phyloP scores from a whole-genome alignment of 1,140 invertebrate species.

The Brachionus paranguensis region DNA sequence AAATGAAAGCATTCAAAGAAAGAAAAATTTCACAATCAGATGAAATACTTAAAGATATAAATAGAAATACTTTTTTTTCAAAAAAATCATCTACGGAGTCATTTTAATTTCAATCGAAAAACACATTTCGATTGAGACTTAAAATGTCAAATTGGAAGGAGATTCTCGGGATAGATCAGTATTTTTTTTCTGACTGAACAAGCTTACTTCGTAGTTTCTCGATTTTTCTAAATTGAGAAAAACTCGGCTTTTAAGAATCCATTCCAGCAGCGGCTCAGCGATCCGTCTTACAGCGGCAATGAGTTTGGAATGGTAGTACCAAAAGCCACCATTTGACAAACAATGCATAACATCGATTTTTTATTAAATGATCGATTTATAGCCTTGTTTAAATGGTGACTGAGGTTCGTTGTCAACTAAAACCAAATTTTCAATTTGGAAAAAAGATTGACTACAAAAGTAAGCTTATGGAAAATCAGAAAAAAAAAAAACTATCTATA shows the following conservation, averaged over 20 bases:
- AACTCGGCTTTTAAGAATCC: not conserved
- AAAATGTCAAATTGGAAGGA: not conserved
- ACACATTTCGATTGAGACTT: not conserved
- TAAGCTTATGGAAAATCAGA: not conserved
- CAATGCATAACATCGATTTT: not conserved
- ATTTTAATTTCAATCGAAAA: not conserved
- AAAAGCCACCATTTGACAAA: not conserved
- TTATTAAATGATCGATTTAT: not conserved
- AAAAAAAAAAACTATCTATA: not conserved
- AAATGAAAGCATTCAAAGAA: too few relatives aligned
- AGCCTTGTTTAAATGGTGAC: not conserved
- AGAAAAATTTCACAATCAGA: too few relatives aligned
- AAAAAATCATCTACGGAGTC: not conserved
- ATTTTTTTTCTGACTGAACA: not conserved
- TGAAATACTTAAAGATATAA: not conserved
- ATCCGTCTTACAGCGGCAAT: not conserved
- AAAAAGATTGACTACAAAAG: not conserved
- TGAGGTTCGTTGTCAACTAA: not conserved
- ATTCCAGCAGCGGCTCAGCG: conserved; percentile 8
- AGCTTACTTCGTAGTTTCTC: conserved; percentile 15
- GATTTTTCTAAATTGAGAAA: conserved; percentile 16
- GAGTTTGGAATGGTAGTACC: conserved; percentile 15
- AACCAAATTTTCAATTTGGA: not conserved
- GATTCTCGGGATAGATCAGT: not conserved
- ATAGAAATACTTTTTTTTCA: not conserved